Evolutionary conservation across 2,797 vertebrate species (phyloP).

Genomic region (Eulemur albifrons): DNA sequence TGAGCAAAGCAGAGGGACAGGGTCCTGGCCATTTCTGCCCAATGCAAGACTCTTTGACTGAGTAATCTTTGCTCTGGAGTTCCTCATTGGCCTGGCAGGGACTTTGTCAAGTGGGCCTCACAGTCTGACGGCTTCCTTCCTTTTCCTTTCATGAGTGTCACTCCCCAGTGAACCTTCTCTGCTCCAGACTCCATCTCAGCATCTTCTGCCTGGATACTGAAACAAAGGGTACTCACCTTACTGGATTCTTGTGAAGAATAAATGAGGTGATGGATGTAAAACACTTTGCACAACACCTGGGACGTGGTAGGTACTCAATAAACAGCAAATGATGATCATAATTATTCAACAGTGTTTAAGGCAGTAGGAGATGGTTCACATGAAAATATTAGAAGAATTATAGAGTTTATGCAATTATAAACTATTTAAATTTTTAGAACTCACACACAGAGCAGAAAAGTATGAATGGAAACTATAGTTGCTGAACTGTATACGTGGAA

Average conservation of each 20-base stretch:
- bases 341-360: not conserved
- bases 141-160: not conserved
- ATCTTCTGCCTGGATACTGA: not conserved
- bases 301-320: not conserved
- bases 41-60: not conserved
- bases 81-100: not conserved
- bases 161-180: not conserved
- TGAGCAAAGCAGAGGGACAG: not conserved
- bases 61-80: not conserved
- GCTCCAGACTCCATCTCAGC: not conserved
- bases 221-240: not conserved
- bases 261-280: not conserved
- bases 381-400: not conserved
- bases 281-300: not conserved
- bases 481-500: not conserved
- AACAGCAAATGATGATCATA: not conserved
- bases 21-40: not conserved
- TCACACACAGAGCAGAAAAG: not conserved
- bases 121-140: not conserved
- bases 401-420: not conserved
- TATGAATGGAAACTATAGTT: not conserved
- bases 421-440: not conserved
- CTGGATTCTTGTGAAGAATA: not conserved
- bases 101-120: not conserved
- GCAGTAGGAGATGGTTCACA: not conserved